Base-by-base conservation (phyloP, 2,113 vertebrate species). In the Grus americana region DNA sequence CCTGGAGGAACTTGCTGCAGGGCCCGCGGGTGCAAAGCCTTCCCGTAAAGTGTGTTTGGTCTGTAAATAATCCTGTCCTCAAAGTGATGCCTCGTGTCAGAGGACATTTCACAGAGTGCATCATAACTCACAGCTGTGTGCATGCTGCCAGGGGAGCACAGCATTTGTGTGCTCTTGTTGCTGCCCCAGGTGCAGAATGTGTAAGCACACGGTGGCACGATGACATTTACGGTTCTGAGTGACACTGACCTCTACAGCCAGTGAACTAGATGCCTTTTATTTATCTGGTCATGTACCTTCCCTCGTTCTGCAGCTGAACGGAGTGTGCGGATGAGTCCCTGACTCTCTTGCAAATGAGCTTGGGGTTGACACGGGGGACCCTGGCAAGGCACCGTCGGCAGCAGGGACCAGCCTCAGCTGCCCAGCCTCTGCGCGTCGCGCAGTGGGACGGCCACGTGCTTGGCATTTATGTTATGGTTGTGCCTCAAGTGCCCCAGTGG, bases 391-490 rank as follows among this genome's bases (percentile, higher is more conserved):
- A 71, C 66, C 0, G 0, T n/a, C 2, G 3, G 12, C 40, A 83
- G 42, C 16, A 71, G 67, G 15, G 32, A 52, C 22, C 34, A 46
- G 36, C 11, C 15, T 26, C 2, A 1, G 11, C 52, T 79, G 32
- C 44, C 22, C 42, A 55, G 22, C 27, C 27, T 17, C 47, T 46
- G 40, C 1, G 0, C 1, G 0, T 52, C 36, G 22, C 0, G 1
- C 42, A 9, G 40, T 0, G 1, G 40, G 20, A 49, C 1, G 0
- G 59, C 59, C 47, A 44, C 0, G 0, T 36, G 20, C 27, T 80
- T 30, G 1, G 1, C 30, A 12, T 21, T 54, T 65, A 34, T 49
- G 8, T 18, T 58, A 12, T 26, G 30, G 8, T 26, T 38, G 38
- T 55, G 26, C 42, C 61, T 32, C 22, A 42, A 10, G 55, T 70